Evolutionary conservation across 2,888 invertebrate species (phyloP), one percentile per base, ranked within the genome.

Genomic region (Exocentrus adspersus): DNA sequence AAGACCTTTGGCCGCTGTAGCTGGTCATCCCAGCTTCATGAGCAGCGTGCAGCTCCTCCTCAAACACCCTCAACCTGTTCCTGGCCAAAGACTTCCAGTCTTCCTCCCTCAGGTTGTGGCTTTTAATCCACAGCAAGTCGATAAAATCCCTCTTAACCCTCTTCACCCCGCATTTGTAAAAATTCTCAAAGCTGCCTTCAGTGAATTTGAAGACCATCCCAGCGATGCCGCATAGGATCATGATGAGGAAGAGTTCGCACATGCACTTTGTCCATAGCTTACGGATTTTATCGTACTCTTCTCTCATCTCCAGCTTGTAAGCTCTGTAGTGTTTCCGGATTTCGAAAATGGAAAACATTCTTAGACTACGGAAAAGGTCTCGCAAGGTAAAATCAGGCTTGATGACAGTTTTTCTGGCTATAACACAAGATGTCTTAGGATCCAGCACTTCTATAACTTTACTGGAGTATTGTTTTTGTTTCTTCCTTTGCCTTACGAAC

Each of bases 1-100:
- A 95, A 16, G 92, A 90, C 78, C 89, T 89, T 78, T 92, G 91
- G 1, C 94, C 94, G 67, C 94, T 93, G 79, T 93, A 93, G 0
- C 92, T 89, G 19, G 90, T 92, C 64, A 95, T 88, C 0, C 94
- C 95, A 17, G 93, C 90, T 78, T 94, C 93, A 76, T 92, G 92
- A 0, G 95, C 93, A 0, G 87, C 87, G 75, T 94, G 92, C 28
- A 97, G 83, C 78, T 94, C 93, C 67, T 92, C 90, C 80, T 97
- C 97, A 78, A 96, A 96, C 68, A 90, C 90, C 78, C 90, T 88
- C 57, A 97, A 81, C 78, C 91, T 91, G 71, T 88, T 88, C 60
- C 95, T 86, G 0, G 95, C 95, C 84, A 92, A 86, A 9, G 92
- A 91, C 77, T 94, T 94, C 95, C 95, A 95, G 77, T 95, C 94